These are phyloP conservation scores for Aythya fuligula DNA, from an alignment of 2,797 vertebrate species.

Conservation along the genomic window DNA sequence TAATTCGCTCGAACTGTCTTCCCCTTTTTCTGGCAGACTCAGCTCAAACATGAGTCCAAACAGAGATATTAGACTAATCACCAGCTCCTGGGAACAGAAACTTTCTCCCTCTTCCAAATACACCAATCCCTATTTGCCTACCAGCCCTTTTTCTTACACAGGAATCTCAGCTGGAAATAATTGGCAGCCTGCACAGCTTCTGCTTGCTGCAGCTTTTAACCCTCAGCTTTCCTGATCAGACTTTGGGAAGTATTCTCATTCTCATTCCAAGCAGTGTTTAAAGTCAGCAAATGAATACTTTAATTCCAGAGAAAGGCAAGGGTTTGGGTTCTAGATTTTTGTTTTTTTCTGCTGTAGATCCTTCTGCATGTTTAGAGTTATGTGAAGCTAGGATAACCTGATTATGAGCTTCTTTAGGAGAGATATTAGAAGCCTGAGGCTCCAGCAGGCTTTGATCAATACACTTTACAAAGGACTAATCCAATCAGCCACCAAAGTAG, in stretches of 20 bases:
- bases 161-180: slow-evolving; percentile 30
- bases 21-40: not conserved
- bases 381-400: not conserved
- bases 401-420: not conserved
- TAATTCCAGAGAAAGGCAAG: not conserved
- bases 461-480: not conserved
- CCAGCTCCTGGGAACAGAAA: not conserved
- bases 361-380: not conserved
- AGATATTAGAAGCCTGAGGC: not conserved
- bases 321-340: not conserved
- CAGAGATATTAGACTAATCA: not conserved
- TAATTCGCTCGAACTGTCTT: not conserved
- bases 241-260: not conserved
- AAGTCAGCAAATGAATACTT: not conserved
- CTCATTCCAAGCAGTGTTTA: not conserved
- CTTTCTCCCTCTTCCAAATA: slow-evolving; percentile 5
- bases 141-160: not conserved
- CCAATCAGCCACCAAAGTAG: not conserved
- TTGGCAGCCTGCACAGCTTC: not conserved
- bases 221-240: not conserved
- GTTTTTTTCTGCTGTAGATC: not conserved
- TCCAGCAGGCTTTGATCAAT: not conserved
- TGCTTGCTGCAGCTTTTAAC: slow-evolving; percentile 28
- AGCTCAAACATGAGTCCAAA: not conserved
- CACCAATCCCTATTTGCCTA: not conserved